phyloP scores from a whole-genome alignment of 2,797 vertebrate genomes.

The Petrocephalus schoutedeni region DNA sequence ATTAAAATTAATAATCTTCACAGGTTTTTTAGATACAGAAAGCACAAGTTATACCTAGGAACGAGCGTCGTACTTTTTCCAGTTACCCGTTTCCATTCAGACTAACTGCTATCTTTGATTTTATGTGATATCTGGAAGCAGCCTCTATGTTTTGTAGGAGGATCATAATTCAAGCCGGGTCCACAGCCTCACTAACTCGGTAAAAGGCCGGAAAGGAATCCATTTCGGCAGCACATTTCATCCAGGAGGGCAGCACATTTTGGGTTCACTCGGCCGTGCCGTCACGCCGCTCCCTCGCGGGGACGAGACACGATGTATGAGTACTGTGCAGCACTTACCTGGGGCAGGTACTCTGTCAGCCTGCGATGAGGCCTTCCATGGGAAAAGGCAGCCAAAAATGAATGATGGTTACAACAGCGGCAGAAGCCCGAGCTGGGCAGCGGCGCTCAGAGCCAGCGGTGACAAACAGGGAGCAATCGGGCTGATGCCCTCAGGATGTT shows the following conservation, averaged over 20 bases:
- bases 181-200: not conserved
- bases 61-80: not conserved
- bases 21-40: not conserved
- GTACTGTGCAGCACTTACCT: not conserved
- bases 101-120: not conserved
- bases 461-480: not conserved
- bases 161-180: not conserved
- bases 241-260: not conserved
- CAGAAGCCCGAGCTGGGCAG: not conserved
- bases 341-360: constrained; percentile 2
- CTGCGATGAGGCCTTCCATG: not conserved
- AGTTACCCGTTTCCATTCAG: not conserved
- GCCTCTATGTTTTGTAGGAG: not conserved
- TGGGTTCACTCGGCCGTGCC: not conserved
- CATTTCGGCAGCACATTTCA: not conserved
- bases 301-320: not conserved
- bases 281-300: not conserved
- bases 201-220: not conserved
- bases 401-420: not conserved
- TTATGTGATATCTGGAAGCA: not conserved
- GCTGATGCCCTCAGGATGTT: constrained; percentile 16
- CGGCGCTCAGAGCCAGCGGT: not conserved
- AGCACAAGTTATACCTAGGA: not conserved
- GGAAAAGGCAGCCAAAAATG: not conserved
- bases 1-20: not conserved